A percentile compares a stretch with the other conserved stretches of the same genome.
Conservation (phyloP, 2,797 vertebrate species). For the Enteromius treurensis region DNA sequence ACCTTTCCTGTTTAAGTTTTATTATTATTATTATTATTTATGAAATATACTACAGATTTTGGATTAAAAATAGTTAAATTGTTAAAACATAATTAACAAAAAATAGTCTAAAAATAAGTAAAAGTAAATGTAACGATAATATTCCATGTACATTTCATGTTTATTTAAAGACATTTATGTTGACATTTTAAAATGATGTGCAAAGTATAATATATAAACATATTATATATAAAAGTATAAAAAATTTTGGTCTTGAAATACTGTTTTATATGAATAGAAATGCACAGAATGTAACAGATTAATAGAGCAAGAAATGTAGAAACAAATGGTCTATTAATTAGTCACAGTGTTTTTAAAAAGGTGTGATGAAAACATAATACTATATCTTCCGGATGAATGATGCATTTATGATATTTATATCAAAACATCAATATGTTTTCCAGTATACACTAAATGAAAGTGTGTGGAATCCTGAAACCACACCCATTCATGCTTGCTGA, state of each 20-base stretch:
- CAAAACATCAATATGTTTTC: conserved; percentile 2
- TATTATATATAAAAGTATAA: too few relatives aligned
- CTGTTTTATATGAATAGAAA: not conserved
- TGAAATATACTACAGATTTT: not conserved
- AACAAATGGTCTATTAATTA: not conserved
- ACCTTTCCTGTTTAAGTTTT: too few relatives aligned
- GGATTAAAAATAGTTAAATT: not conserved
- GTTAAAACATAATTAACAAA: not conserved
- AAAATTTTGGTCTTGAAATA: not conserved
- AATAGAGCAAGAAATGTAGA: not conserved
- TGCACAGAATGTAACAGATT: not conserved
- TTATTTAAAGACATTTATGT: not conserved
- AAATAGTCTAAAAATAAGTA: not conserved
- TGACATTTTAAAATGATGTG: not conserved
- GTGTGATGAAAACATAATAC: not conserved
- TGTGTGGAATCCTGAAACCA: not conserved
- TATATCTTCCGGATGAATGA: not conserved
- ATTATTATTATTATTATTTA: not conserved
- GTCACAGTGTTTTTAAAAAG: not conserved
- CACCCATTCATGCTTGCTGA: not conserved
- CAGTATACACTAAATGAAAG: conserved; percentile 5
- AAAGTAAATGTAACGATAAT: not conserved
- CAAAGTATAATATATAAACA: too few relatives aligned
- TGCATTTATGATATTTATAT: not conserved
- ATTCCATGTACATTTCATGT: not conserved